Evolutionary conservation across 2,888 invertebrate species (phyloP), one percentile per base, ranked within the genome.

Genomic region (Cetonia aurata): DNA sequence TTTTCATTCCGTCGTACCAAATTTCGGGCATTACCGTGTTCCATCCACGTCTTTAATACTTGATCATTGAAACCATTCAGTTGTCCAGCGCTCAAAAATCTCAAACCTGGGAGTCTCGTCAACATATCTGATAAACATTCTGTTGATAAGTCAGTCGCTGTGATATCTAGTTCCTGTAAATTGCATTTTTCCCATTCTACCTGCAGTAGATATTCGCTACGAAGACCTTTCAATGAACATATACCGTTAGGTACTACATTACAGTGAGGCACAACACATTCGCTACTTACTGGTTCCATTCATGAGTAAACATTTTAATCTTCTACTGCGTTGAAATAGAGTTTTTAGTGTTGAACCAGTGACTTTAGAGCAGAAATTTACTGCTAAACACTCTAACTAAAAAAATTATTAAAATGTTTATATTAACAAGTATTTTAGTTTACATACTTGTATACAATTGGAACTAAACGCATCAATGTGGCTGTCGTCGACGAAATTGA

Each of bases 391-490:
- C 85, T 99, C 99, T 81, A 99, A 86, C 91, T 99, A 89, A 3
- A 85, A 44, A 50, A 1, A 15, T 6, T 1, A 19, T 59, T 6
- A 9, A 15, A 13, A 8, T n/a, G 12, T 15, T 37, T 56, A n/a
- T 1, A n/a, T 33, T n/a, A 56, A 2, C 6, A 55, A 55, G n/a
- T 46, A 12, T 12, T 13, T 46, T 46, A 17, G 19, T 2, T 4
- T 10, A 17, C 31, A 71, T 80, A 91, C 92, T 88, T 92, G 94
- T 79, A 98, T 98, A 83, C 98, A 98, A 82, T 98, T 98, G 1
- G 95, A 95, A 77, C 95, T 95, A 84, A 99, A 96, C 0, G 99
- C 96, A 83, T 99, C 99, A 57, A 99, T 98, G 79, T 99, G 99
- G 0, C 96, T 96, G 87, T 99, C 99, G 79, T 99, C 99, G 6